Percentiles rank a stretch among this genome's conserved stretches.
Evolutionary conservation across 1,140 invertebrate genomes (phyloP).

Genomic region (Drosophila lini): DNA sequence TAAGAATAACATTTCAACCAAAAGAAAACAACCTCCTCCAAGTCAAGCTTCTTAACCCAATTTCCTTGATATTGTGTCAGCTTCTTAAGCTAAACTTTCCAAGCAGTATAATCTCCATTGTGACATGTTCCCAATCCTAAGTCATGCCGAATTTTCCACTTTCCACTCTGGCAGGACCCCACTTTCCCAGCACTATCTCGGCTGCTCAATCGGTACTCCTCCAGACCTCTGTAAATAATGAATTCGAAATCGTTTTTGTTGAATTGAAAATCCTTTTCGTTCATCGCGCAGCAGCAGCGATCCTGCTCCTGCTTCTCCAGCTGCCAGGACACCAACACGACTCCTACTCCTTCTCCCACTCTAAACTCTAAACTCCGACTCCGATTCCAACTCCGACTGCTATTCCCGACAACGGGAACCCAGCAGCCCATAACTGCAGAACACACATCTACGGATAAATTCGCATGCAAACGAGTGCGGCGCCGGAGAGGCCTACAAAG

Average conservation of each 20-base stretch:
- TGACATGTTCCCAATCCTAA: constrained; percentile 1
- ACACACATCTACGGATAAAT: constrained; percentile 57
- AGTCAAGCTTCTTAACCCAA: constrained; percentile 1
- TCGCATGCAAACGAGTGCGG: constrained; percentile 13
- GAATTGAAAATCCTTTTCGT: constrained; percentile 78
- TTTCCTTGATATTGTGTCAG: neutral
- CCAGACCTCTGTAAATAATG: constrained; percentile 65
- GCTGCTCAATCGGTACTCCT: constrained; percentile 19
- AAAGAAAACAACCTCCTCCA: neutral
- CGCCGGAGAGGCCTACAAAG: constrained; percentile 39
- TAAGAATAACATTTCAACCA: too few species aligned
- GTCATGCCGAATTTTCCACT: neutral
- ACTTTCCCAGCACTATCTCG: constrained; percentile 3
- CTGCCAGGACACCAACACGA: neutral
- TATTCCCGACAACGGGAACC: constrained; percentile 21
- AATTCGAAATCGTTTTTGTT: constrained; percentile 74
- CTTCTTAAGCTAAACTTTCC: neutral
- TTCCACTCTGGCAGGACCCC: neutral
- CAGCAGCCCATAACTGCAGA: constrained; percentile 42
- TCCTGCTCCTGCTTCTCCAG: constrained; percentile 34
- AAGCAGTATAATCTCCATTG: neutral
- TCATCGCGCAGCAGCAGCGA: constrained; percentile 38
- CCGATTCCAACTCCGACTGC: constrained; percentile 1
- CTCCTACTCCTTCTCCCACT: neutral
- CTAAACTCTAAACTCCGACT: constrained; percentile 7